A percentile compares a stretch with the other conserved stretches of the same genome.
Conservation (phyloP, 2,113 vertebrate genomes). For the Ailurus styani region DNA sequence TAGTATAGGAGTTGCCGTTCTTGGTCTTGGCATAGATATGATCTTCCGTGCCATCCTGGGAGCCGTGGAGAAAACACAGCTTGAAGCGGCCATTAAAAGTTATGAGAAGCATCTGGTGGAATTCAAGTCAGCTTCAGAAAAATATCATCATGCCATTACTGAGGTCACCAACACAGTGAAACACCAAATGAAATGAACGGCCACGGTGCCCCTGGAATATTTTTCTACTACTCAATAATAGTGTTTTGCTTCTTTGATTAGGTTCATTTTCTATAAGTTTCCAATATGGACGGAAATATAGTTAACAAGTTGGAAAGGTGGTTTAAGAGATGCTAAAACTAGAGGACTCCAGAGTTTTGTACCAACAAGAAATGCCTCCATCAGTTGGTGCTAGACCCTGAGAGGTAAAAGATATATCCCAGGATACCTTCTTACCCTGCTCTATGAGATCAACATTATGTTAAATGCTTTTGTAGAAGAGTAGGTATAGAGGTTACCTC, state of each 20-base stretch:
- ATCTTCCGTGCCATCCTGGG: slow-evolving; percentile 82
- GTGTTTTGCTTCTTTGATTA: background rate
- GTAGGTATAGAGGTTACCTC: background rate
- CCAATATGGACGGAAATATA: background rate
- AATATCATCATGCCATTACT: slow-evolving; percentile 75
- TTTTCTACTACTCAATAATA: background rate
- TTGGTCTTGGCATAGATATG: slow-evolving; percentile 83
- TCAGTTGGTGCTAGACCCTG: background rate
- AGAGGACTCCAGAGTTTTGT: background rate
- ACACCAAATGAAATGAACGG: slow-evolving; percentile 70
- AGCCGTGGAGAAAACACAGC: slow-evolving; percentile 81
- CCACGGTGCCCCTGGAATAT: background rate
- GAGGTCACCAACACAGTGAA: slow-evolving; percentile 79
- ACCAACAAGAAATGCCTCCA: background rate
- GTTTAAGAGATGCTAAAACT: background rate
- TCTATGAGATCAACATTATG: background rate
- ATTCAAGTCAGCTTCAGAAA: slow-evolving; percentile 82
- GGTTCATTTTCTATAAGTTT: background rate
- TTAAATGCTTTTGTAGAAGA: background rate
- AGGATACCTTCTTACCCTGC: background rate
- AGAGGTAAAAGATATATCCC: background rate
- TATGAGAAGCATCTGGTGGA: slow-evolving; percentile 82
- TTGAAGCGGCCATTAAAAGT: slow-evolving; percentile 79
- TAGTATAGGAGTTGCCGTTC: slow-evolving; percentile 79
- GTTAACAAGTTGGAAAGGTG: background rate